These are phyloP conservation scores for Ophioderma brevispina DNA, from an alignment of 35 echinoderm and acorn worm genomes.

Conservation along the genomic window DNA sequence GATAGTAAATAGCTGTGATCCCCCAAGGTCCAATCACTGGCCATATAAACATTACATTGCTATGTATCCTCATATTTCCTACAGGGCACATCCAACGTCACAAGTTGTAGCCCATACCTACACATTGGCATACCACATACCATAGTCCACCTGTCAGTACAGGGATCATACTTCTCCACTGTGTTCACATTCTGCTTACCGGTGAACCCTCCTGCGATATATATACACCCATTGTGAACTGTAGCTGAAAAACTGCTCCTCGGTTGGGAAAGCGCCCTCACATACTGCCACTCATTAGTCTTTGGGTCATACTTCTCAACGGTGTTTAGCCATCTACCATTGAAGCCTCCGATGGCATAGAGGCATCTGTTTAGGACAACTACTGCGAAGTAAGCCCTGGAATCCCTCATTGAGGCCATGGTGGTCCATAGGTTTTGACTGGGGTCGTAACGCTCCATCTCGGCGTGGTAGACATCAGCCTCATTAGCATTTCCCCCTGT, in stretches of 20 bases:
- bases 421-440: constrained; percentile 4
- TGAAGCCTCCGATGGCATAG: constrained; percentile 36
- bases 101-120: constrained; percentile 14
- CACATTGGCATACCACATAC: not conserved
- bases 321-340: constrained; percentile 27
- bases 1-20: no score
- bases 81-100: no score
- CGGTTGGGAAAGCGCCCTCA: not conserved
- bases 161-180: constrained; percentile 21
- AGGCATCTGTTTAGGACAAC: constrained; percentile 20
- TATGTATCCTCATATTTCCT: no score
- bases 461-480: not conserved
- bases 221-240: constrained; percentile 20
- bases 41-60: no score
- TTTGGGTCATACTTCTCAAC: constrained; percentile 39
- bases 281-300: constrained; percentile 6
- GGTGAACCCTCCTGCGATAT: constrained; percentile 37
- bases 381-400: constrained; percentile 5
- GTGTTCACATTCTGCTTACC: constrained; percentile 4
- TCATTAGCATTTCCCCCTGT: constrained; percentile 18
- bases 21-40: no score
- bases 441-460: constrained; percentile 18
- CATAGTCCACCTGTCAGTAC: not conserved
- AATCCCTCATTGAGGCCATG: not conserved
- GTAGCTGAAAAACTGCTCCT: constrained; percentile 18